Conservation (phyloP, 2,797 vertebrate species). For the Crocidura indochinensis region DNA sequence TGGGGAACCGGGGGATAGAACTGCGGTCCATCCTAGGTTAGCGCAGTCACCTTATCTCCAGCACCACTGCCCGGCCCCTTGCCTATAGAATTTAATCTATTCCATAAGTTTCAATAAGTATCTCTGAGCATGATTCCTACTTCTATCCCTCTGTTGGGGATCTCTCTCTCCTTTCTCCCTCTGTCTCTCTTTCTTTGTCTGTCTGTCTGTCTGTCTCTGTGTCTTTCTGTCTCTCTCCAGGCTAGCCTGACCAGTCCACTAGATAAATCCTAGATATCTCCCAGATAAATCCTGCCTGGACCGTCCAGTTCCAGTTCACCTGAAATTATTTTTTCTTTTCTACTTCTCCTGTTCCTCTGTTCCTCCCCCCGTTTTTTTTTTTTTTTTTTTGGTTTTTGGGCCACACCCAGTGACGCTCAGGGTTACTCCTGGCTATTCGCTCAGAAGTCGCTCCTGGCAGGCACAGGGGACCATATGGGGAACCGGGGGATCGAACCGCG, state of each 20-base stretch:
- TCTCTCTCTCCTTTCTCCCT: background rate
- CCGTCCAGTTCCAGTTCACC: background rate
- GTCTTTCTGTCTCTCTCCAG: background rate
- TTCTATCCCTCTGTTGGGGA: background rate
- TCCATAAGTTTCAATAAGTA: background rate
- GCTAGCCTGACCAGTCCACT: background rate
- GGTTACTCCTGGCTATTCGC: too few species aligned
- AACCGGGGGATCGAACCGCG: too few species aligned
- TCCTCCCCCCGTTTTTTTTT: background rate
- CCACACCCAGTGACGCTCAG: too few species aligned
- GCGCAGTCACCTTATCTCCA: too few species aligned
- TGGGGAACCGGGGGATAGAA: too few species aligned
- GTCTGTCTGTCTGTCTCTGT: too few species aligned
- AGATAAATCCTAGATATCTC: background rate
- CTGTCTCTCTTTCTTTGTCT: too few species aligned
- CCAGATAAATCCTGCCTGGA: background rate
- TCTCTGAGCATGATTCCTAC: background rate
- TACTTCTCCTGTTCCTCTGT: background rate
- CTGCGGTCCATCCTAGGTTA: too few species aligned
- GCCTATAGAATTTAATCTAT: conserved; percentile 6
- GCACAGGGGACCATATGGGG: too few species aligned
- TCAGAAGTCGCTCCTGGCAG: too few species aligned
- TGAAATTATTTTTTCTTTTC: background rate
- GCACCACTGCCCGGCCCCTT: too few species aligned
- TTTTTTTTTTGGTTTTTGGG: too few species aligned